phyloP scores from a whole-genome alignment of 2,888 invertebrate genomes.

The Leptinotarsa tumamoca region DNA sequence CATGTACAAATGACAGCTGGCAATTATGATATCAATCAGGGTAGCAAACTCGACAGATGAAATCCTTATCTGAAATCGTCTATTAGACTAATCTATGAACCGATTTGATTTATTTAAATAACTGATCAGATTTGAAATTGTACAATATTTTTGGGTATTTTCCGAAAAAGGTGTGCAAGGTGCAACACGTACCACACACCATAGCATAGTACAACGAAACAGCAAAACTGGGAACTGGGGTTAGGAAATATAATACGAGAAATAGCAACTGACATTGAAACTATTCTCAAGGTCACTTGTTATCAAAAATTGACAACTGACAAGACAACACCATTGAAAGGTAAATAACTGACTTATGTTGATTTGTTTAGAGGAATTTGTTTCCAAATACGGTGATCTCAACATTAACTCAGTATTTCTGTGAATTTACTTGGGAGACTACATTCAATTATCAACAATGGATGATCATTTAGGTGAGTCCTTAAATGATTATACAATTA shows the following conservation, averaged over 20 bases:
- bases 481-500: slow-evolving; percentile 9
- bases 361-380: slow-evolving; percentile 26
- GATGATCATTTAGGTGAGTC: slow-evolving; percentile 45
- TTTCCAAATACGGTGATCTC: slow-evolving; percentile 21
- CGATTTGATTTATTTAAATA: too few relatives aligned
- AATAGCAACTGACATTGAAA: not conserved
- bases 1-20: too few relatives aligned
- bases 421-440: slow-evolving; percentile 20
- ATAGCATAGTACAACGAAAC: too few relatives aligned
- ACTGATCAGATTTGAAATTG: too few relatives aligned
- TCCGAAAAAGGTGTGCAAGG: too few relatives aligned
- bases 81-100: too few relatives aligned
- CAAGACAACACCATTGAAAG: not conserved
- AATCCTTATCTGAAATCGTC: too few relatives aligned
- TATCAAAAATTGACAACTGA: not conserved
- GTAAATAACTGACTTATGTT: slow-evolving; percentile 13
- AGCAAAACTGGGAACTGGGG: not conserved
- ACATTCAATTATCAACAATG: slow-evolving; percentile 29
- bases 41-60: too few relatives aligned
- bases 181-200: too few relatives aligned
- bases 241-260: not conserved
- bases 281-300: not conserved
- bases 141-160: too few relatives aligned
- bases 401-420: slow-evolving; percentile 27
- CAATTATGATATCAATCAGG: too few relatives aligned